Evolutionary conservation across 2,797 vertebrate genomes (phyloP), one percentile per base, ranked within the genome.

Genomic region (Ceyx erithaca): DNA sequence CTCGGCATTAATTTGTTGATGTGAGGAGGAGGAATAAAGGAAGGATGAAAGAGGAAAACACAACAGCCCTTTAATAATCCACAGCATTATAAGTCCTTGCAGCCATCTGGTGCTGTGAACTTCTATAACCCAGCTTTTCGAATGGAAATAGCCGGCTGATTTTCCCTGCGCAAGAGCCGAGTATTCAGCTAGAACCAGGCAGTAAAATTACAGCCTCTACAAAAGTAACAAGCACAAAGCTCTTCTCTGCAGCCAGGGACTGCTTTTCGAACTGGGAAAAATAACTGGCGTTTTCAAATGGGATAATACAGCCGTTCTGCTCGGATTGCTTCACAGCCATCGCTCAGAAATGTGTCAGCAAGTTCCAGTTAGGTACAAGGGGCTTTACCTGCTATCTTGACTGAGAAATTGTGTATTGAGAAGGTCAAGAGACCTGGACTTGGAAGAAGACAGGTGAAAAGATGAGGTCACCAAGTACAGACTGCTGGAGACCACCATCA

Each of bases 81-180:
- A 79, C 58, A 67, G 95, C 80, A 90, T 93, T 92, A 68, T 92
- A 96, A 96, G 95, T 73, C 90, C 49, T 61, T 25, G 0, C 43
- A 55, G 92, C 95, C 96, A 97, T 96, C 96, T 97, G 96, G 89
- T 92, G 94, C 35, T 1, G 78, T 95, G 87, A 96, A 94, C 95
- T 95, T 66, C 92, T 2, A 68, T 94, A 96, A 96, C 94, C 94
- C 92, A 90, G 90, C 87, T 92, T 94, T 90, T 55, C 12, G 12
- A 77, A 94, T 85, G 88, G 86, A 94, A 94, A 93, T 22, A 94
- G 86, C 80, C 92, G 70, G 72, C n/a, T 7, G 22, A 54, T 46
- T 73, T 59, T 28, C 89, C 80, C 72, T 20, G n/a, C 5, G 20
- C 80, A 58, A 58, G 45, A 92, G 33, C 35, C 3, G 48, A 68